Percentiles rank a stretch among this genome's conserved stretches.
Evolutionary conservation across 2,113 vertebrate species (phyloP).

Genomic region (Rhineura floridana): DNA sequence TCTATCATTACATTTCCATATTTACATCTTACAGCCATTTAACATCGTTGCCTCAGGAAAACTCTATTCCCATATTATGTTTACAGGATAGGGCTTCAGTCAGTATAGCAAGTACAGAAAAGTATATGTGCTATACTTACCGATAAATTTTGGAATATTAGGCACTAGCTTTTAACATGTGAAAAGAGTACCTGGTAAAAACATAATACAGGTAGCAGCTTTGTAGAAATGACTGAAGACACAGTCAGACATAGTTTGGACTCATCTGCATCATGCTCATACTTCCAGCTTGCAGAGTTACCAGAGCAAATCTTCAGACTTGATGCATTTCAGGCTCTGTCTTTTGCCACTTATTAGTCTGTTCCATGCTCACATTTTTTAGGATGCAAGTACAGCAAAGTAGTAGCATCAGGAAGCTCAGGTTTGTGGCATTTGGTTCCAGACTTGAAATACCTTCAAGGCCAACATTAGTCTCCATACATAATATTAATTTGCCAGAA

Average conservation of each 20-base stretch:
- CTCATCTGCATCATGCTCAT: not conserved
- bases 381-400: not conserved
- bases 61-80: not conserved
- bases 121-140: too few relatives aligned
- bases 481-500: not conserved
- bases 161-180: not conserved
- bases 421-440: not conserved
- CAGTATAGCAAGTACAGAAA: too few relatives aligned
- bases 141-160: not conserved
- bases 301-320: not conserved
- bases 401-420: not conserved
- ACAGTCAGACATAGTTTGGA: not conserved
- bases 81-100: too few relatives aligned
- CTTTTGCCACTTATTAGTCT: not conserved
- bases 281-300: not conserved
- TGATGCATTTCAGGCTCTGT: not conserved
- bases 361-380: not conserved
- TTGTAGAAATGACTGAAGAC: not conserved
- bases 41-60: not conserved
- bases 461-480: not conserved
- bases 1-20: not conserved
- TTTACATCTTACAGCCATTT: not conserved
- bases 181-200: not conserved
- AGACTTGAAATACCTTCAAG: not conserved
- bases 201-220: not conserved